phyloP scores from a whole-genome alignment of 2,113 vertebrate species.

The Apteryx owenii region DNA sequence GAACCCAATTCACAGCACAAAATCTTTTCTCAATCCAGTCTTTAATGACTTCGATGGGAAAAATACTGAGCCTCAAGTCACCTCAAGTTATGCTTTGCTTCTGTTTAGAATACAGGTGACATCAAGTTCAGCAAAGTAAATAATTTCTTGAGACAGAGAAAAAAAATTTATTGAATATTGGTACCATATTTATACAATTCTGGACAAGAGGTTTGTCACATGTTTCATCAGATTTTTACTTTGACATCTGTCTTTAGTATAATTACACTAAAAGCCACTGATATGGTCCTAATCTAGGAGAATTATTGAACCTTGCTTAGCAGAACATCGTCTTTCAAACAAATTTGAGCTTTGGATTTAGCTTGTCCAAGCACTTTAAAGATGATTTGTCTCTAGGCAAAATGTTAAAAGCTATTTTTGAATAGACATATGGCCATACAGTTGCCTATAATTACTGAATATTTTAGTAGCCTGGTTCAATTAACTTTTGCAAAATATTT shows the following conservation, averaged over 20 bases:
- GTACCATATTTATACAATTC: neutral
- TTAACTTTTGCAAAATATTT: slow-evolving; percentile 54
- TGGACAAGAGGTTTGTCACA: neutral
- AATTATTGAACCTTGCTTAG: slow-evolving; percentile 37
- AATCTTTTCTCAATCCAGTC: neutral
- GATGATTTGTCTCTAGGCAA: slow-evolving; percentile 60
- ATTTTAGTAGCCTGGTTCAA: slow-evolving; percentile 55
- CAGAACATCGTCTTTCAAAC: slow-evolving; percentile 57
- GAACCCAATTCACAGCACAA: neutral
- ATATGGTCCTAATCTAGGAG: slow-evolving; percentile 32
- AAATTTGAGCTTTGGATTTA: slow-evolving; percentile 67
- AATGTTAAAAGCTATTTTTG: slow-evolving; percentile 50
- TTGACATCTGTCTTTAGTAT: slow-evolving; percentile 34
- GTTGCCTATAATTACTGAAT: slow-evolving; percentile 51
- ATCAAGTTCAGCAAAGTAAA: neutral
- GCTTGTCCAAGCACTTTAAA: slow-evolving; percentile 65
- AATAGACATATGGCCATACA: slow-evolving; percentile 37
- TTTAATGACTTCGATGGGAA: neutral
- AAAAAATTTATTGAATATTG: neutral
- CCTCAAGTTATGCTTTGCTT: neutral
- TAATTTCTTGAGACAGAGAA: neutral
- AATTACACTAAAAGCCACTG: slow-evolving; percentile 17
- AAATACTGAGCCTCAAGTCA: neutral
- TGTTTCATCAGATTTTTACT: slow-evolving; percentile 27
- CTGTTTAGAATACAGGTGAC: neutral